Conservation (phyloP, 2,888 invertebrate genomes). For the Patella ulyssiponensis region DNA sequence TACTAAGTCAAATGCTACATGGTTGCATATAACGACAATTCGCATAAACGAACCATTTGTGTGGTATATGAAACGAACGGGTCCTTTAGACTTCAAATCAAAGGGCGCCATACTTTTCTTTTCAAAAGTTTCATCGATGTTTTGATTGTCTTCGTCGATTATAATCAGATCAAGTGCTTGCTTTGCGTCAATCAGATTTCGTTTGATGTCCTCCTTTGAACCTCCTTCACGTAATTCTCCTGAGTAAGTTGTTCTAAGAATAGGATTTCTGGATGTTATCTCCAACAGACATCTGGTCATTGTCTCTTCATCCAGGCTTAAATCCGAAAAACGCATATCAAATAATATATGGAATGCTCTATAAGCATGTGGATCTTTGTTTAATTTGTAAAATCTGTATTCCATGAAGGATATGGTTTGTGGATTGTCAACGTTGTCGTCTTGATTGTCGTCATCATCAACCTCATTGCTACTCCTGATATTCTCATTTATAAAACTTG, state of each 20-base stretch:
- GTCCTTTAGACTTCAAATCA: neutral
- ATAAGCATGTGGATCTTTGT: neutral
- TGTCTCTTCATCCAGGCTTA: neutral
- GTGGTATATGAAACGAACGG: neutral
- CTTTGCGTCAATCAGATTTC: neutral
- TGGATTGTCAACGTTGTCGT: too few relatives aligned
- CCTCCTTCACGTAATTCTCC: neutral
- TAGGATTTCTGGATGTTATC: neutral
- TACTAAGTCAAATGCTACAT: neutral
- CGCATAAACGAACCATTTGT: neutral
- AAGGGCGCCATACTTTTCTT: neutral
- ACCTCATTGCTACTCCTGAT: too few relatives aligned
- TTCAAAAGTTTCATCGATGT: neutral
- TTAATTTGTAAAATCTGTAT: too few relatives aligned
- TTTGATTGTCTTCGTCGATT: neutral
- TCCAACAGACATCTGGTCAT: neutral
- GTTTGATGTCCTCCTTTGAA: neutral
- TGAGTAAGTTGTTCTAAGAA: neutral
- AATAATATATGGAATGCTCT: neutral
- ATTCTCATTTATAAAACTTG: neutral
- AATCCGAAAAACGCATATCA: neutral
- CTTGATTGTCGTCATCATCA: too few relatives aligned
- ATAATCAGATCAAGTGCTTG: neutral
- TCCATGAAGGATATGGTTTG: too few relatives aligned
- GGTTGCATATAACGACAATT: neutral